Base-by-base conservation (phyloP, 2,113 vertebrate species). In the Bubo scandiacus region DNA sequence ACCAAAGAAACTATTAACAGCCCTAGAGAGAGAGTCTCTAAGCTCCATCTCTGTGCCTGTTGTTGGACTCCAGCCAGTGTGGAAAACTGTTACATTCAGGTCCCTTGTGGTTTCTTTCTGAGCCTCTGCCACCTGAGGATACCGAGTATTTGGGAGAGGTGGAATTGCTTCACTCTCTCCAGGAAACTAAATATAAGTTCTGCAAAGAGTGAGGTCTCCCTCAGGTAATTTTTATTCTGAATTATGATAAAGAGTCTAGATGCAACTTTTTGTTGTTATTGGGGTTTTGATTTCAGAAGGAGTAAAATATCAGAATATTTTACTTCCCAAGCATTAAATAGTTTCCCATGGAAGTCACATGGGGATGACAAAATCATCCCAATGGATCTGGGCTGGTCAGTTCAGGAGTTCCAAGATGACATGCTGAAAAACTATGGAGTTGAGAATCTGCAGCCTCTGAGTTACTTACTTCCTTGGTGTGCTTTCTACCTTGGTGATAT, bases 1-100 rank as follows among this genome's bases (percentile, higher is more conserved):
- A 38, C 38, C 0, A 2, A 59, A 80, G 16, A 67, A 83, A 67
- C 0, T 57, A 6, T 45, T 73, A 61, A 21, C 0, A 0, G 20
- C 6, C 5, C 68, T 42, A 19, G 16, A 57, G n/a, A 43, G 8
- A 26, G 22, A 54, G 6, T 51, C n/a, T 45, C 43, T 45, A 13
- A 72, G 17, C 38, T 63, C 47, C 2, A 2, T 9, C 11, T 77
- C 34, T 18, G 16, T 54, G 20, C 30, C 15, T 43, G 15, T 4
- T 59, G 2, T 29, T 67, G 19, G 32, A 29, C 13, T 9, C 5
- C 30, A 73, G 43, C 12, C 30, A 32, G 8, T 0, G 1, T 2
- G 17, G 26, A 77, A 83, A 57, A 59, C 5, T 17, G 7, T 42
- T 52, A 29, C 10, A 20, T n/a, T n/a, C 34, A 17, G 5, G 7